A percentile compares a stretch with the other conserved stretches of the same genome.
These are phyloP conservation scores for Apamea sordens DNA, from an alignment of 2,888 invertebrate species.

Conservation along the genomic window DNA sequence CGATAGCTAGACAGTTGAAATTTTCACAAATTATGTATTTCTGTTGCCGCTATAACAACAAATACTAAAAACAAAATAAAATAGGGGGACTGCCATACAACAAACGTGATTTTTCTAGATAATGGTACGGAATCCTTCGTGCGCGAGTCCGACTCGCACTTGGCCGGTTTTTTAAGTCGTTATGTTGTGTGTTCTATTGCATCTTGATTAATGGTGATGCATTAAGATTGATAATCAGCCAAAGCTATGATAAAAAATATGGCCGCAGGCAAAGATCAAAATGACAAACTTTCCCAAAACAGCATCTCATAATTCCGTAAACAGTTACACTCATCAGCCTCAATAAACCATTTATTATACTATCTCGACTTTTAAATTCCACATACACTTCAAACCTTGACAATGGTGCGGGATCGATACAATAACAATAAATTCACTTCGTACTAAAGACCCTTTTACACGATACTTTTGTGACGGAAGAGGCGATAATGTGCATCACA, in stretches of 20 bases:
- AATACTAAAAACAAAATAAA: no score
- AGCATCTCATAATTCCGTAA: constrained; percentile 32
- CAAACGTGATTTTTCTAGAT: no score
- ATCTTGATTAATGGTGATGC: background rate
- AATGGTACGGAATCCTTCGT: no score
- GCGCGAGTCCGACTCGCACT: no score
- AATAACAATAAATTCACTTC: constrained; percentile 62
- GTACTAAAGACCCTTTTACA: constrained; percentile 52
- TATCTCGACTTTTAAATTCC: constrained; percentile 49
- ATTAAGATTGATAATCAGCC: constrained; percentile 7
- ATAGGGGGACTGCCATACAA: no score
- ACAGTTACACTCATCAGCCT: constrained; percentile 34
- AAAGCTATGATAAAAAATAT: background rate
- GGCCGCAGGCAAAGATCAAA: background rate
- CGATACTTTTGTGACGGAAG: constrained; percentile 61
- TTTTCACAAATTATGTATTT: no score
- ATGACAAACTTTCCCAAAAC: constrained; percentile 6
- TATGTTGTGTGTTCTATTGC: background rate
- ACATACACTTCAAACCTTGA: constrained; percentile 49
- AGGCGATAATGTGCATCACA: constrained; percentile 62
- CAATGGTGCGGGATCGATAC: constrained; percentile 42
- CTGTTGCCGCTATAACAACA: no score
- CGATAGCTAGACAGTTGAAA: no score
- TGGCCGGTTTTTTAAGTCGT: background rate
- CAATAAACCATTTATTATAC: constrained; percentile 47